Evolutionary conservation across 1,140 invertebrate genomes (phyloP).

Genomic region (Onthophagus taurus): DNA sequence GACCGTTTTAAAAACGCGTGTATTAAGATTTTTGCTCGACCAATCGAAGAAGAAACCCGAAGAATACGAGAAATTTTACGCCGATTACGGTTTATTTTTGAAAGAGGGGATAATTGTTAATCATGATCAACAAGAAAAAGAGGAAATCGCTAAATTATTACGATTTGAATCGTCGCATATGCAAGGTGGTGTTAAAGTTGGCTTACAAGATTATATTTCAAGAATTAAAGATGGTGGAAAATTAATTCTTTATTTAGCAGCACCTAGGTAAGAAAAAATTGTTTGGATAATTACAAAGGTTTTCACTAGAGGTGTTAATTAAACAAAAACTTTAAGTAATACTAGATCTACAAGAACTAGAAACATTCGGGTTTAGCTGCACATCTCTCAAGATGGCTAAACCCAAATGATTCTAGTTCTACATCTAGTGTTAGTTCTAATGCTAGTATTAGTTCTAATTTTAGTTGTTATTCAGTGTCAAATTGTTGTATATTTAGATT

Average conservation of each 20-base stretch:
- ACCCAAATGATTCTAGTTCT: too few relatives aligned
- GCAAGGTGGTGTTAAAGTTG: slow-evolving; percentile 62
- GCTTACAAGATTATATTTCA: slow-evolving; percentile 73
- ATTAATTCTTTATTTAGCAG: slow-evolving; percentile 87
- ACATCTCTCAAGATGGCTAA: too few relatives aligned
- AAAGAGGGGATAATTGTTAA: slow-evolving; percentile 91
- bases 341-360: too few relatives aligned
- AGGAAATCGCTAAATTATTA: slow-evolving; percentile 84
- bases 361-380: too few relatives aligned
- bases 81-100: slow-evolving; percentile 85
- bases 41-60: slow-evolving; percentile 74
- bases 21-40: slow-evolving; percentile 81
- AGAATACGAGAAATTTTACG: slow-evolving; percentile 80
- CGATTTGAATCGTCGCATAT: slow-evolving; percentile 85
- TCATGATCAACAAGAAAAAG: slow-evolving; percentile 72
- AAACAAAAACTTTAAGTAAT: not conserved
- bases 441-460: too few relatives aligned
- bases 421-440: too few relatives aligned
- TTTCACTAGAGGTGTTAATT: too few relatives aligned
- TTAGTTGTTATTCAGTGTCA: too few relatives aligned
- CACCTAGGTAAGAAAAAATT: slow-evolving; percentile 62
- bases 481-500: too few relatives aligned
- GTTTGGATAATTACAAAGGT: too few relatives aligned
- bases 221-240: slow-evolving; percentile 65
- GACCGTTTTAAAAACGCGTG: slow-evolving; percentile 71